These are phyloP conservation scores for Pharmacophagus antenor DNA, from an alignment of 2,888 invertebrate genomes.

Conservation along the genomic window DNA sequence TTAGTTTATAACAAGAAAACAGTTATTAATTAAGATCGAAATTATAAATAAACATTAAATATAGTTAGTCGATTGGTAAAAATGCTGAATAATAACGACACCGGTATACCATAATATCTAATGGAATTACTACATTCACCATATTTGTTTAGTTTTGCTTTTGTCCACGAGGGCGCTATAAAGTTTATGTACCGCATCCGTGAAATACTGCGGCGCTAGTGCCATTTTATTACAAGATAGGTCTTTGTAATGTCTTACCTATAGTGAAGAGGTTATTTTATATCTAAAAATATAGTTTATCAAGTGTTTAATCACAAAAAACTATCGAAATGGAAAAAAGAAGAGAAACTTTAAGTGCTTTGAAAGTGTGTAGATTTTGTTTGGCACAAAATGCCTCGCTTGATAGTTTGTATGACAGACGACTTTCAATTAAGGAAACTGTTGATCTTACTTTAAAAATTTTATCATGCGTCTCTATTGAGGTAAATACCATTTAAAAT, in stretches of 20 bases:
- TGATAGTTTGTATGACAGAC: conserved; percentile 84
- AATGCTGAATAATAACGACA: background rate
- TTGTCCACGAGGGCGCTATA: conserved; percentile 40
- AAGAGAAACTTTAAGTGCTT: conserved; percentile 80
- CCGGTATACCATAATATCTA: background rate
- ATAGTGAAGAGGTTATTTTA: conserved; percentile 56
- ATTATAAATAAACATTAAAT: too few species aligned
- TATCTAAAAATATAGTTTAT: conserved; percentile 36
- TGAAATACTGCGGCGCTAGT: conserved; percentile 50
- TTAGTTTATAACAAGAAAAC: too few species aligned
- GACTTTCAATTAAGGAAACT: conserved; percentile 77
- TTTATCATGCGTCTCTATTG: conserved; percentile 88
- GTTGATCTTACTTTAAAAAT: conserved; percentile 87
- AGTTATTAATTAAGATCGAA: too few species aligned
- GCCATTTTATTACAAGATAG: conserved; percentile 29
- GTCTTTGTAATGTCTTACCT: conserved; percentile 36
- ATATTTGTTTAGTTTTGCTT: conserved; percentile 31
- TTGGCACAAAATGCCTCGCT: conserved; percentile 83
- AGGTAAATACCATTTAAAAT: conserved; percentile 76
- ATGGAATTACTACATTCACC: background rate
- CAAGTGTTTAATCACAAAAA: conserved; percentile 32
- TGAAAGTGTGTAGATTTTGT: conserved; percentile 88
- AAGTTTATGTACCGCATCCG: conserved; percentile 34
- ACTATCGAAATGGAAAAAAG: conserved; percentile 80
- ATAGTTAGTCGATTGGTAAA: background rate